Percentiles rank a stretch among this genome's conserved stretches.
Evolutionary conservation across 1,140 invertebrate species (phyloP).

Genomic region (Platyura marginata): DNA sequence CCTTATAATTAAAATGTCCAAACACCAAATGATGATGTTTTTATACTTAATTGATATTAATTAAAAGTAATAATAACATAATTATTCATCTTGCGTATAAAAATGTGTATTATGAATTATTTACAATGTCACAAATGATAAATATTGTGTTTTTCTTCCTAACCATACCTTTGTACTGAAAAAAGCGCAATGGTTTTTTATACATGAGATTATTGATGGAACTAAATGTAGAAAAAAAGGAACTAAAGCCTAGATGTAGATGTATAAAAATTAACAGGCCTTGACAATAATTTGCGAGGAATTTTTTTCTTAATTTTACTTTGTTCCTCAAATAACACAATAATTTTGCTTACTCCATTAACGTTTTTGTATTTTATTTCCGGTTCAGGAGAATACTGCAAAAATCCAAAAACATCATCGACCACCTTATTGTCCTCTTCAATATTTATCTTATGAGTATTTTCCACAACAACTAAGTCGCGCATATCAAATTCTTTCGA

Average conservation of each 20-base stretch:
- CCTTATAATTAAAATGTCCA: no score
- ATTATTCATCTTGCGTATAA: no score
- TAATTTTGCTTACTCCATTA: constrained; percentile 17
- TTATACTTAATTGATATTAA: no score
- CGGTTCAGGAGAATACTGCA: constrained; percentile 28
- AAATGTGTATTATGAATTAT: no score
- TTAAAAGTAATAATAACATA: no score
- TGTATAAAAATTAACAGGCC: constrained; percentile 20
- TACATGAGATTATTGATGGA: neutral
- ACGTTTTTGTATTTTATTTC: constrained; percentile 8
- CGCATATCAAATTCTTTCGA: constrained; percentile 19
- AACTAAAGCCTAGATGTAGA: neutral
- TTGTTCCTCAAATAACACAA: constrained; percentile 19
- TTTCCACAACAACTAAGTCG: constrained; percentile 19
- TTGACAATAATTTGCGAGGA: constrained; percentile 20
- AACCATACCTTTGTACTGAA: no score
- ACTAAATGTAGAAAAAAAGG: neutral
- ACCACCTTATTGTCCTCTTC: constrained; percentile 35
- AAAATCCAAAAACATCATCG: constrained; percentile 35
- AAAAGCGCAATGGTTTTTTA: no score
- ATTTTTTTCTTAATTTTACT: constrained; percentile 15
- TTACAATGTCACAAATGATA: no score
- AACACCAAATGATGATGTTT: no score
- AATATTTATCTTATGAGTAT: constrained; percentile 15
- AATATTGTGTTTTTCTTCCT: no score